Evolutionary conservation across 2,797 vertebrate species (phyloP), one percentile per base, ranked within the genome.

Genomic region (Valencia hispanica): DNA sequence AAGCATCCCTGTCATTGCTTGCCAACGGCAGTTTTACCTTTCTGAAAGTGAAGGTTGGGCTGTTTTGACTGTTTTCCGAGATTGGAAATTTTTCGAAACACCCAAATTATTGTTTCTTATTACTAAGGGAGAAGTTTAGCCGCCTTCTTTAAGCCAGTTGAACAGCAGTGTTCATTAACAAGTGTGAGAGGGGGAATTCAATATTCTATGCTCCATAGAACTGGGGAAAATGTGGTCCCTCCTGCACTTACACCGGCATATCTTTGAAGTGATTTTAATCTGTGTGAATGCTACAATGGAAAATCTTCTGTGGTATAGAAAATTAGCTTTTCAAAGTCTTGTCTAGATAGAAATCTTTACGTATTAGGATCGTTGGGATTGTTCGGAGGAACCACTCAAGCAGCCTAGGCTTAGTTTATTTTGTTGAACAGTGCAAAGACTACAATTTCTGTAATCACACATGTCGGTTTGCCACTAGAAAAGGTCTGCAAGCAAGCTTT

Each of bases 391-490:
- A 7, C 43, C 0, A 57, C 14, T 32, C 22, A 50, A 76, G 41
- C 61, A 53, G 17, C 7, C 30, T 18, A 68, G 66, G 30, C 25
- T 25, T 27, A 9, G n/a, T 66, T 72, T 17, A 55, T 51, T 34
- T 18, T 8, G 41, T 11, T 34, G 10, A 69, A 22, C 30, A 9
- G 69, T 41, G 63, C 48, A 45, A 18, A 51, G 68, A 57, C 47
- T 11, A 2, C 27, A 53, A 12, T 79, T 66, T 79, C 39, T 81
- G 59, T 72, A 79, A 45, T 80, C 79, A 79, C 48, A 82, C 77
- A 71, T 80, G 86, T 87, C 75, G 83, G 81, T 86, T 86, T 89
- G 84, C 91, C 88, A 90, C 88, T 86, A 83, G 88, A 89, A 88
- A 87, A 91, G 89, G 89, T 88, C 90, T 91, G 70, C 78, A 71